Evolutionary conservation across 2,888 invertebrate species (phyloP).

Genomic region (Tyria jacobaeae): DNA sequence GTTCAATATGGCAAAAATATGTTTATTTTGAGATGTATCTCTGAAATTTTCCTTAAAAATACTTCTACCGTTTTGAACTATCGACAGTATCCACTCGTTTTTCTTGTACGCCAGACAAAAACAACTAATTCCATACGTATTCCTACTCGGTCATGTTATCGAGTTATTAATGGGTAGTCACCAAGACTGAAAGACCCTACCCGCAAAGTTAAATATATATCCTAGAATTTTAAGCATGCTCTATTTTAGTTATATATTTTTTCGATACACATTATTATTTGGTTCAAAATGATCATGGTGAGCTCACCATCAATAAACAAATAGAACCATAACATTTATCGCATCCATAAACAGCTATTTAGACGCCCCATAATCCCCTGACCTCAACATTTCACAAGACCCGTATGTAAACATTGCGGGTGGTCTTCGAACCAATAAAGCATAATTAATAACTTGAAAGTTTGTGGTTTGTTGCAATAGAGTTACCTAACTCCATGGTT

Average conservation of each 20-base stretch:
- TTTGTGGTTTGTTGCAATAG: conserved; percentile 59
- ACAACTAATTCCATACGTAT: too few species aligned
- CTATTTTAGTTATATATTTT: background rate
- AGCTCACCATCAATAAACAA: conserved; percentile 14
- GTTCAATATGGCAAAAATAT: too few species aligned
- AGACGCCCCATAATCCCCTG: conserved; percentile 51
- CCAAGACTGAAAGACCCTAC: too few species aligned
- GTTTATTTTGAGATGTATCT: too few species aligned
- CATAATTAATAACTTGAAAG: conserved; percentile 78
- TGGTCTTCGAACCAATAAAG: conserved; percentile 62
- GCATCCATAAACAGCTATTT: conserved; percentile 26
- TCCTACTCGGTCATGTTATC: too few species aligned
- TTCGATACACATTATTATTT: background rate
- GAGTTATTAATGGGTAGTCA: too few species aligned
- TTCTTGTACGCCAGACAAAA: too few species aligned
- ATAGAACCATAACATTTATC: conserved; percentile 13
- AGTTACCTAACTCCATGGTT: conserved; percentile 48
- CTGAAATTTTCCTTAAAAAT: too few species aligned
- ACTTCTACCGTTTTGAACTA: too few species aligned
- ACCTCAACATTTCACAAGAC: conserved; percentile 63
- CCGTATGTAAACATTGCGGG: conserved; percentile 61
- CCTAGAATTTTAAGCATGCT: background rate
- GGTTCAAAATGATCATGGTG: conserved; percentile 1
- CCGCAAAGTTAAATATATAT: too few species aligned
- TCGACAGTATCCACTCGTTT: too few species aligned